phyloP scores from a whole-genome alignment of 2,888 invertebrate genomes.

The Monochamus alternatus region DNA sequence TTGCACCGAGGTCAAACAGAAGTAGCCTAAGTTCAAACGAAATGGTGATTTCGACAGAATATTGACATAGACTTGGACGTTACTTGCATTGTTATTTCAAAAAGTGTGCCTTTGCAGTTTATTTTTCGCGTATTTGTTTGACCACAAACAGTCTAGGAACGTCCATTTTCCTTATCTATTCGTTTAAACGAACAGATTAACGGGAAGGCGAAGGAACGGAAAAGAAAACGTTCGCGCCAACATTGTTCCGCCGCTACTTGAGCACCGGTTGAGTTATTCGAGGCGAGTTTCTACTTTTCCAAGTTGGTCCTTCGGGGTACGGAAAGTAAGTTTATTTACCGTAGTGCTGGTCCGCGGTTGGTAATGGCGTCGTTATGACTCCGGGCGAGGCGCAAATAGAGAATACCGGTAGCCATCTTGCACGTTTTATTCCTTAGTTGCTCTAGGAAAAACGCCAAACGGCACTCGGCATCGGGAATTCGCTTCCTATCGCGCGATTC shows the following conservation, averaged over 20 bases:
- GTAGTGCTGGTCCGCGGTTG: constrained; percentile 22
- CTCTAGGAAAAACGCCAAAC: constrained; percentile 11
- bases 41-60: no score
- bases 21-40: no score
- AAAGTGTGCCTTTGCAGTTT: no score
- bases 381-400: constrained; percentile 12
- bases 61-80: no score
- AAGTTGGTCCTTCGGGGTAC: constrained; percentile 10
- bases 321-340: constrained; percentile 36
- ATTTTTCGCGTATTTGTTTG: no score
- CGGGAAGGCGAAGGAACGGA: constrained; percentile 18
- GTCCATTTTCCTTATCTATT: neutral
- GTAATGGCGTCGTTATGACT: constrained; percentile 28
- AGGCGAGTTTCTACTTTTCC: constrained; percentile 20
- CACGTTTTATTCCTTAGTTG: constrained; percentile 23
- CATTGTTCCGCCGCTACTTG: constrained; percentile 9
- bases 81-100: no score
- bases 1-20: no score
- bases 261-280: constrained; percentile 22
- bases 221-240: neutral
- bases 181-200: constrained; percentile 17
- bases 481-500: neutral
- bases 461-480: constrained; percentile 12
- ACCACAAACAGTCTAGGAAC: neutral
- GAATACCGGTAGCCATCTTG: constrained; percentile 24